Percentiles rank a stretch among this genome's conserved stretches.
Conservation (phyloP, 2,797 vertebrate species). For the Anableps anableps region DNA sequence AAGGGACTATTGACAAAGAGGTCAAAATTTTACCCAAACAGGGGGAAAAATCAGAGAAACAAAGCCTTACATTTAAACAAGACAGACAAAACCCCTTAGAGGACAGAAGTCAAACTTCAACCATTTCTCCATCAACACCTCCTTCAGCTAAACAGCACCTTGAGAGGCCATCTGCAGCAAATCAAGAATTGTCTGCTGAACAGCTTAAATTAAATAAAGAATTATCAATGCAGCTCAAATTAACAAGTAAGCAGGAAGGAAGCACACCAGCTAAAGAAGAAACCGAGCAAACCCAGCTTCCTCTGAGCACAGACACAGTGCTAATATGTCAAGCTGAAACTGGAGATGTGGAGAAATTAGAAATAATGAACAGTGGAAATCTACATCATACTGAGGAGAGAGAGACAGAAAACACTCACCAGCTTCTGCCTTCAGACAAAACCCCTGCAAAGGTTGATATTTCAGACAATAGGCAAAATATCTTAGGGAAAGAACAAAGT, state of each 20-base stretch:
- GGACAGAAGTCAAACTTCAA: conserved; percentile 20
- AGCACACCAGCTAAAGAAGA: conserved; percentile 19
- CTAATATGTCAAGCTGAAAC: conserved; percentile 13
- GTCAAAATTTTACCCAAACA: conserved; percentile 51
- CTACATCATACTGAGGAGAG: conserved; percentile 23
- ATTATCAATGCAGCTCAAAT: conserved; percentile 6
- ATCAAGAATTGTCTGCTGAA: conserved; percentile 24
- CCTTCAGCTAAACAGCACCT: conserved; percentile 7
- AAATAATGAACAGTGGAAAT: conserved; percentile 18
- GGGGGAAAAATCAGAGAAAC: conserved; percentile 33
- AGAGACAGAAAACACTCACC: conserved; percentile 26
- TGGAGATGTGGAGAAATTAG: conserved; percentile 12
- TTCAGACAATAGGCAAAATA: conserved; percentile 12
- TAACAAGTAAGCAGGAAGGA: conserved; percentile 32
- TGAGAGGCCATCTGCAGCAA: conserved; percentile 25
- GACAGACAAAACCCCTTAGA: conserved; percentile 29
- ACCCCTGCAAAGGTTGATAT: conserved; percentile 9
- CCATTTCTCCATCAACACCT: conserved; percentile 14
- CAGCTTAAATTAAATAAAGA: conserved; percentile 25
- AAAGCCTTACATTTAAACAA: conserved; percentile 31
- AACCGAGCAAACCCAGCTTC: conserved; percentile 6
- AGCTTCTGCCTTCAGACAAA: conserved; percentile 21
- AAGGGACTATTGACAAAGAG: conserved; percentile 51
- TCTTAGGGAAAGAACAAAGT: conserved; percentile 19
- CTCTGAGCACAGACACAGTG: conserved; percentile 18